Percentiles rank a stretch among this genome's conserved stretches.
These are phyloP conservation scores for Spodoptera frugiperda DNA, from an alignment of 1,140 invertebrate species.

Conservation along the genomic window DNA sequence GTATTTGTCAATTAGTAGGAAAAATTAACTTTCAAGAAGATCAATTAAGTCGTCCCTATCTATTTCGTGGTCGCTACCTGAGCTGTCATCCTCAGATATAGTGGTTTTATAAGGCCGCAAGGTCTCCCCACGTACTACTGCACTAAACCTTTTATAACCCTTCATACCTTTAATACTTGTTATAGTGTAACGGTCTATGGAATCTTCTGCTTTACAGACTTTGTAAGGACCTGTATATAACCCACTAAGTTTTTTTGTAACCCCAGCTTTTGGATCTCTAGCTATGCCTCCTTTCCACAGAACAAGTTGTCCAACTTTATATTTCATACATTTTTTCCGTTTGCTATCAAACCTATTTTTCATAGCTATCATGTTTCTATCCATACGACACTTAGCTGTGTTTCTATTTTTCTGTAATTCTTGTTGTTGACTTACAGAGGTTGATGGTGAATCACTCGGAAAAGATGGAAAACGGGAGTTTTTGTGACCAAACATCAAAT, in stretches of 20 bases:
- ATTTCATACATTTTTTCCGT: not conserved
- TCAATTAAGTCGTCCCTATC: conserved; percentile 8
- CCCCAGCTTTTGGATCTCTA: not conserved
- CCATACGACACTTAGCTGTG: not conserved
- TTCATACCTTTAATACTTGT: not conserved
- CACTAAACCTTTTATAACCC: not conserved
- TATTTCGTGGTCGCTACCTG: conserved; percentile 2
- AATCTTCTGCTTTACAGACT: no score
- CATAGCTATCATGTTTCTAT: not conserved
- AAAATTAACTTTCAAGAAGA: conserved; percentile 12
- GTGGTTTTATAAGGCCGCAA: not conserved
- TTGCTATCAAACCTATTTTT: not conserved
- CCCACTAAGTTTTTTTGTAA: not conserved
- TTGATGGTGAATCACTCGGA: not conserved
- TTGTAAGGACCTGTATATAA: conserved; percentile 1
- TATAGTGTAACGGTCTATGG: no score
- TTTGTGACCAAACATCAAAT: not conserved
- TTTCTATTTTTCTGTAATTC: not conserved
- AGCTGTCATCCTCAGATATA: not conserved
- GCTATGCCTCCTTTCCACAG: not conserved
- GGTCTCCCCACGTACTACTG: not conserved
- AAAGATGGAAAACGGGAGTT: not conserved
- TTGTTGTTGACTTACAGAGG: not conserved
- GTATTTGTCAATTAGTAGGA: no score
- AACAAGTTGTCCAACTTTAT: not conserved